Conservation (phyloP, 2,797 vertebrate species). For the Dendrocincla tyrannina region DNA sequence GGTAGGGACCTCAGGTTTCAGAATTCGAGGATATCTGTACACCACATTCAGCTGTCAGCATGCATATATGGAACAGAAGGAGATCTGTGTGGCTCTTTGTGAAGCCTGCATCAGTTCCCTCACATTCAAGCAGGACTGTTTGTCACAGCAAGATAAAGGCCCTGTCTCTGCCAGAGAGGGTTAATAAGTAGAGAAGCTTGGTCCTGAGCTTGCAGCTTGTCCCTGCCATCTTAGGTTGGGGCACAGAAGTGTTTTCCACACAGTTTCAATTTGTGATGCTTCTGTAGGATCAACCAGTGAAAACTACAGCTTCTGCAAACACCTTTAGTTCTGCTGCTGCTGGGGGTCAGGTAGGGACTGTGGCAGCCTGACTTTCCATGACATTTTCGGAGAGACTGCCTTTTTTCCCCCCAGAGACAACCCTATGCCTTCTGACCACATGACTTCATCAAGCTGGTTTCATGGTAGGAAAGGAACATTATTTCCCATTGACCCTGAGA, state of each 20-base stretch:
- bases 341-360: not conserved
- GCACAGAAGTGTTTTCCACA: not conserved
- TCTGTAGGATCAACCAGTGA: not conserved
- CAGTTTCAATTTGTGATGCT: not conserved
- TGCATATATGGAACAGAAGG: not conserved
- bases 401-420: not conserved
- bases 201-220: not conserved
- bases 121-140: not conserved
- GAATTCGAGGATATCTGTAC: not conserved
- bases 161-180: not conserved
- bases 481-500: not conserved
- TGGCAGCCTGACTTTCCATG: not conserved
- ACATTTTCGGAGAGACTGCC: not conserved
- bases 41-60: not conserved
- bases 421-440: not conserved
- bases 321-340: accelerated
- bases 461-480: not conserved
- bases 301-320: not conserved
- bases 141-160: not conserved
- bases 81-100: not conserved
- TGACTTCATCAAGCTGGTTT: not conserved
- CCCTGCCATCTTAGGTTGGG: not conserved
- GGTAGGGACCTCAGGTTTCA: not conserved
- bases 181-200: not conserved
- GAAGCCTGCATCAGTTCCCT: not conserved